A percentile compares a stretch with the other conserved stretches of the same genome.
Evolutionary conservation across 2,888 invertebrate genomes (phyloP).

Genomic region (Chrysolina haemoptera): DNA sequence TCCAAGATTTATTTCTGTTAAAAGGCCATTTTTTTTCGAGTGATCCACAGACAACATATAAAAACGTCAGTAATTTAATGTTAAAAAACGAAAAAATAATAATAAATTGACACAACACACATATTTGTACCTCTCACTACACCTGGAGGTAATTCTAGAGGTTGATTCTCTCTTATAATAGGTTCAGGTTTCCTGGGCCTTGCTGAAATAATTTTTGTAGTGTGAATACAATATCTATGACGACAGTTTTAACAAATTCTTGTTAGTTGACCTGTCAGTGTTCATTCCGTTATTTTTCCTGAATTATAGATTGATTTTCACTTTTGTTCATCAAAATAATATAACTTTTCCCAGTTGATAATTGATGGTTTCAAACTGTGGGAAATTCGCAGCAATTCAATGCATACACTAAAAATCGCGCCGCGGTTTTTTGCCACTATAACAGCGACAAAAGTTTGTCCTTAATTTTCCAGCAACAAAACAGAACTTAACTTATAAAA

Average conservation of each 20-base stretch:
- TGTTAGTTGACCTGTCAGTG: no score
- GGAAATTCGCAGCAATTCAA: no score
- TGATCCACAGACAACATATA: constrained; percentile 1
- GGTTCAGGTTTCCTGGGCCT: constrained; percentile 85
- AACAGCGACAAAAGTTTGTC: no score
- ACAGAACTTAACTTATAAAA: no score
- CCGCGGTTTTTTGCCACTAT: no score
- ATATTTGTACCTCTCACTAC: constrained; percentile 85
- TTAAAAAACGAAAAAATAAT: not conserved
- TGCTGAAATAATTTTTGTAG: constrained; percentile 68
- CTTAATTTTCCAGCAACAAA: no score
- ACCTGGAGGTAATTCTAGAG: constrained; percentile 90
- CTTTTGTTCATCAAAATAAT: no score
- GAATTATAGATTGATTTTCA: no score
- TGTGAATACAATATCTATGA: not conserved
- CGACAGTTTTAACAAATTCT: not conserved
- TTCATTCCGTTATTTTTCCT: no score
- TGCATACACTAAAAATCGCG: no score
- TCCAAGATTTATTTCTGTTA: not conserved
- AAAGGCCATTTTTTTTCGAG: not conserved
- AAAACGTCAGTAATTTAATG: constrained; percentile 3
- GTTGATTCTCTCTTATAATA: constrained; percentile 94
- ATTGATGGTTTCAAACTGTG: no score
- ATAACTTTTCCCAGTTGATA: no score
- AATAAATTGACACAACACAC: constrained; percentile 38